Percentiles rank a stretch among this genome's conserved stretches.
phyloP scores from a whole-genome alignment of 2,797 vertebrate species.

The Acomys russatus region DNA sequence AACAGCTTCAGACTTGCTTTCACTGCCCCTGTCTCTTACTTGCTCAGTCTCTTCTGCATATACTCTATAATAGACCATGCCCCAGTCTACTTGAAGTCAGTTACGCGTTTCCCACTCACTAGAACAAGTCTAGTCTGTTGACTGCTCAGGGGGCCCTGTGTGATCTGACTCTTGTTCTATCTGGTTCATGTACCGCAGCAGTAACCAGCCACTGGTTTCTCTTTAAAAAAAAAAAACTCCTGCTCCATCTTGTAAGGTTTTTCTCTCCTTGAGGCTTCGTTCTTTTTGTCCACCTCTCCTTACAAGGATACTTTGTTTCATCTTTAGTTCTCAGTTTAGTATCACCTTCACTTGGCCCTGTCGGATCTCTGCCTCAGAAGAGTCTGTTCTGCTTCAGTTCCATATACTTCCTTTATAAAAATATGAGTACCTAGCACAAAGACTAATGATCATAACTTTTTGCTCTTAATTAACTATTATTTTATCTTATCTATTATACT shows the following conservation, averaged over 20 bases:
- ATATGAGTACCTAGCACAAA: not conserved
- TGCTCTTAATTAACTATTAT: slow-evolving; percentile 20
- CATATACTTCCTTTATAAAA: not conserved
- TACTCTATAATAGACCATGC: not conserved
- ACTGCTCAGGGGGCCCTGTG: not conserved
- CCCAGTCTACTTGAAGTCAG: slow-evolving; percentile 28
- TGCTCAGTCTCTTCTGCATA: not conserved
- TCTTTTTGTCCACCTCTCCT: not conserved
- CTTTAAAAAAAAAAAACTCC: not conserved
- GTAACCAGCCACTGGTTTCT: not conserved
- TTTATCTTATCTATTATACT: not conserved
- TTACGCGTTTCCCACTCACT: not conserved
- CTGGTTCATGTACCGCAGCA: not conserved
- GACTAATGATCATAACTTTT: not conserved
- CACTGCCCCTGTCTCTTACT: not conserved
- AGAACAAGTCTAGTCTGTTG: not conserved
- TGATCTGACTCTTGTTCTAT: not conserved
- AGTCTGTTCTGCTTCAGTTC: not conserved
- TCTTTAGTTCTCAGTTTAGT: not conserved
- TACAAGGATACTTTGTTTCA: slow-evolving; percentile 3
- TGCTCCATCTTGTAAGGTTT: not conserved
- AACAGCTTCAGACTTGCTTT: not conserved
- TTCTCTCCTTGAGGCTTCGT: not conserved
- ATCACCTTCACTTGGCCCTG: not conserved
- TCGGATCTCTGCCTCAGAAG: not conserved